A percentile compares a stretch with the other conserved stretches of the same genome.
Evolutionary conservation across 2,888 invertebrate genomes (phyloP).

Genomic region (Drosophila prostipennis): DNA sequence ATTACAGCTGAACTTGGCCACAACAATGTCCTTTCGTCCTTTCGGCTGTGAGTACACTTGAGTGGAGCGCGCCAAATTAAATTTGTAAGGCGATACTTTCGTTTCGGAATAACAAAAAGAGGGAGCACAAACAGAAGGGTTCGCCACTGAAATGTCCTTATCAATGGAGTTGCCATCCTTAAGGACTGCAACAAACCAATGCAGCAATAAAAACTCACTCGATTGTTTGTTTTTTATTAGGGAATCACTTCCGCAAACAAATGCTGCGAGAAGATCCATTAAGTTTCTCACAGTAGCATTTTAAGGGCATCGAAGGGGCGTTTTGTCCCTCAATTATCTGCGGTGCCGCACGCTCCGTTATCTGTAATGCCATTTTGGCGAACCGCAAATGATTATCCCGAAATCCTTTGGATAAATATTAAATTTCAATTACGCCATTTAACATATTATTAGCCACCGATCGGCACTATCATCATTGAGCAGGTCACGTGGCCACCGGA

Average conservation of each 20-base stretch:
- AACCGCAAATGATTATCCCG: conserved; percentile 79
- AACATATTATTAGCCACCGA: conserved; percentile 74
- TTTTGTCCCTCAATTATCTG: conserved; percentile 40
- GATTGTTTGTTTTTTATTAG: conserved; percentile 61
- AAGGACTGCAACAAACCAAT: conserved; percentile 58
- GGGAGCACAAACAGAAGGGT: conserved; percentile 54
- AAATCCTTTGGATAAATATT: conserved; percentile 83
- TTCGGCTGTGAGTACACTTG: conserved; percentile 73
- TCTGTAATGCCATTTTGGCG: conserved; percentile 58
- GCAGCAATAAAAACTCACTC: conserved; percentile 51
- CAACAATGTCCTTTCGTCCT: conserved; percentile 64
- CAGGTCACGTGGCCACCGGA: conserved; percentile 69
- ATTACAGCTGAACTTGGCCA: conserved; percentile 72
- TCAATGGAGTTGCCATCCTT: conserved; percentile 38
- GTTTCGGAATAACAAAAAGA: conserved; percentile 7
- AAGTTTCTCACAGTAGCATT: conserved; percentile 48
- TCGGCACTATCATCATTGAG: conserved; percentile 52
- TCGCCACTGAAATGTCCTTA: conserved; percentile 43
- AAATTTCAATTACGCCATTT: conserved; percentile 83
- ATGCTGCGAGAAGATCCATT: conserved; percentile 32
- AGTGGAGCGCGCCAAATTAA: conserved; percentile 82
- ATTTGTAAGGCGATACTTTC: conserved; percentile 79
- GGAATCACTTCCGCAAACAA: conserved; percentile 75
- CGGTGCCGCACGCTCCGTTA: conserved; percentile 64
- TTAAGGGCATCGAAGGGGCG: background rate